Evolutionary conservation across 1,140 invertebrate species (phyloP).

Genomic region (Trichogramma pretiosum): DNA sequence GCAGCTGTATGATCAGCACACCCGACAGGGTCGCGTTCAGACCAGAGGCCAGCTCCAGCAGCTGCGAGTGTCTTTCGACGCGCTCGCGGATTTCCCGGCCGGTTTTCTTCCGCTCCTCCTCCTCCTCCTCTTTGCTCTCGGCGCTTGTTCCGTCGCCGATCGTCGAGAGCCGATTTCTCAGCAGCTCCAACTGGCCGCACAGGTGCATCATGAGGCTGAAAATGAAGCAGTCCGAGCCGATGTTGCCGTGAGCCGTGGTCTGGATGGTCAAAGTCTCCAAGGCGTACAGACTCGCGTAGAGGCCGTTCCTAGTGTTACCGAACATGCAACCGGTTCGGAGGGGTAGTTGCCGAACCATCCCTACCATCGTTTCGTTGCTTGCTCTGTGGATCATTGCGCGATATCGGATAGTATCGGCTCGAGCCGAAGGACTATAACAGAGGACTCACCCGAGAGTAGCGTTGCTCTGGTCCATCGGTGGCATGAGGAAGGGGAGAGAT

Average conservation of each 20-base stretch:
- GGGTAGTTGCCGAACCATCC: constrained; percentile 13
- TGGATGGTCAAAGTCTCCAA: constrained; percentile 15
- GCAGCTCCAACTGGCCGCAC: constrained; percentile 19
- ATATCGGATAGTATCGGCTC: too few relatives aligned
- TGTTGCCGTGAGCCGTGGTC: constrained; percentile 14
- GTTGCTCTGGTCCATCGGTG: too few relatives aligned
- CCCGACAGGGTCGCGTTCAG: constrained; percentile 17
- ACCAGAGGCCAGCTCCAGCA: constrained; percentile 7
- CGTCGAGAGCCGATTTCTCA: constrained; percentile 5
- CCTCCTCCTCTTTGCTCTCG: too few relatives aligned
- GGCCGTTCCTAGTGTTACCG: neutral
- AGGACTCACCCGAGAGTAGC: too few relatives aligned
- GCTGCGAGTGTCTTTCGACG: constrained; percentile 14
- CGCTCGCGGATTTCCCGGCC: neutral
- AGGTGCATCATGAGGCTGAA: constrained; percentile 22
- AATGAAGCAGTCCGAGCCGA: constrained; percentile 20
- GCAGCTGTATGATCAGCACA: constrained; percentile 18
- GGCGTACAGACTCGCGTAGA: constrained; percentile 16
- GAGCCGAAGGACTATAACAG: too few relatives aligned
- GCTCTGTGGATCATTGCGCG: too few relatives aligned
- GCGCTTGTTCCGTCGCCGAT: too few relatives aligned
- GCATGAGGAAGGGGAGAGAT: constrained; percentile 12
- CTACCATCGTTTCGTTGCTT: too few relatives aligned
- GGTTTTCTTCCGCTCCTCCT: neutral
- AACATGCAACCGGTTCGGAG: constrained; percentile 17